Evolutionary conservation across 2,113 vertebrate species (phyloP).

Genomic region (Ciconia stormi): DNA sequence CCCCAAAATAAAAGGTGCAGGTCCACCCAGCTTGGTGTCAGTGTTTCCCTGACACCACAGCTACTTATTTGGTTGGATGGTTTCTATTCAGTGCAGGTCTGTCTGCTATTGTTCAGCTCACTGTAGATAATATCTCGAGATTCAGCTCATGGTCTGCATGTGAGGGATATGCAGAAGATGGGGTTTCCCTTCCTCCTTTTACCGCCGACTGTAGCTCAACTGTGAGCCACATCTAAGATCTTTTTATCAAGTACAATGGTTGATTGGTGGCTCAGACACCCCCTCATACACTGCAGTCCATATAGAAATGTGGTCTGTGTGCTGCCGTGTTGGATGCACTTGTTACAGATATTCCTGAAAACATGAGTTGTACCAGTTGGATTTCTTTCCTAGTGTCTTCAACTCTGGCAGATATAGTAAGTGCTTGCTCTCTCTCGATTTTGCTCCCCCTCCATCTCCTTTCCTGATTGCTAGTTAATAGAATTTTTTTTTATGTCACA

Average conservation of each 20-base stretch:
- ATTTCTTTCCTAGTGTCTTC: not conserved
- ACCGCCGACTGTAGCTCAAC: not conserved
- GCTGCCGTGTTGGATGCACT: not conserved
- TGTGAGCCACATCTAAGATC: not conserved
- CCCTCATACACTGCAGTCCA: not conserved
- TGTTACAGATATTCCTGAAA: not conserved
- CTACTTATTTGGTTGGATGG: not conserved
- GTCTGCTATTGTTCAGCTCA: not conserved
- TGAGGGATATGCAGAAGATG: not conserved
- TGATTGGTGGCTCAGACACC: not conserved
- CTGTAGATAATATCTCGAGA: not conserved
- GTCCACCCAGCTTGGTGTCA: not conserved
- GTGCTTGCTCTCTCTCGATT: not conserved
- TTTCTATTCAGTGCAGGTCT: not conserved
- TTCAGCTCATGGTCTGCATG: not conserved
- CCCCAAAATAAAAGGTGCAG: not conserved
- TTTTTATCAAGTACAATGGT: not conserved
- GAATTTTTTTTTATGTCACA: not conserved
- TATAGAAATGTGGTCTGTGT: not conserved
- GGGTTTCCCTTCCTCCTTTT: not conserved
- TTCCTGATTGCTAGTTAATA: constrained; percentile 32
- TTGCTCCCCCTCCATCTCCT: not conserved
- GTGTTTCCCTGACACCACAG: not conserved
- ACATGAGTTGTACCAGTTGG: not conserved
- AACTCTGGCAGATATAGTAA: not conserved